Evolutionary conservation across 2,113 vertebrate genomes (phyloP).

Genomic region (Onychostoma macrolepis): DNA sequence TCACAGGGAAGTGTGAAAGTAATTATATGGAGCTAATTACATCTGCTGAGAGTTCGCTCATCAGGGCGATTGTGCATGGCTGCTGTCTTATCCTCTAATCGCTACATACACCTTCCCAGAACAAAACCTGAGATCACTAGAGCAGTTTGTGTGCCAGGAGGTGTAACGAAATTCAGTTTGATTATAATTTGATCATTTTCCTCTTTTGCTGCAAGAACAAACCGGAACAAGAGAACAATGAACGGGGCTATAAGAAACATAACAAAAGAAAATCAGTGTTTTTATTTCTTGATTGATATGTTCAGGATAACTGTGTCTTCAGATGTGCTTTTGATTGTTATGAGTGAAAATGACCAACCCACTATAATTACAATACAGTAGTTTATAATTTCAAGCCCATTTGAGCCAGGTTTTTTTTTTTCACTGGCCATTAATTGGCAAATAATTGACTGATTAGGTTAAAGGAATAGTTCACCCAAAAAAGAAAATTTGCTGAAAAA

Average conservation of each 20-base stretch:
- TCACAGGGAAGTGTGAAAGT: constrained; percentile 39
- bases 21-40: constrained; percentile 52
- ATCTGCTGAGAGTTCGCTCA: constrained; percentile 34
- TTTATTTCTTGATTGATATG: constrained; percentile 1
- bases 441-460: background rate
- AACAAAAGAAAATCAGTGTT: constrained; percentile 28
- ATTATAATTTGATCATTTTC: constrained; percentile 20
- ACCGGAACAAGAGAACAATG: background rate
- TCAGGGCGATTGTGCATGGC: constrained; percentile 33
- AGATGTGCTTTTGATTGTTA: background rate
- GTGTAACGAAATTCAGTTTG: background rate
- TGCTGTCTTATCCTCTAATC: constrained; percentile 30
- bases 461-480: no score
- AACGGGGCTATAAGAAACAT: background rate
- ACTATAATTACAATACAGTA: background rate
- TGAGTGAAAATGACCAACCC: background rate
- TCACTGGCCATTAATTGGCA: background rate
- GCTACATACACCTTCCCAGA: background rate
- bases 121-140: background rate
- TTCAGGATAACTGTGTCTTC: background rate
- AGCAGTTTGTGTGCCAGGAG: background rate
- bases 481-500: no score
- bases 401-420: background rate
- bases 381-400: background rate
- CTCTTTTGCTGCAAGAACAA: background rate